phyloP scores from a whole-genome alignment of 2,888 invertebrate species.

The Salticus scenicus region DNA sequence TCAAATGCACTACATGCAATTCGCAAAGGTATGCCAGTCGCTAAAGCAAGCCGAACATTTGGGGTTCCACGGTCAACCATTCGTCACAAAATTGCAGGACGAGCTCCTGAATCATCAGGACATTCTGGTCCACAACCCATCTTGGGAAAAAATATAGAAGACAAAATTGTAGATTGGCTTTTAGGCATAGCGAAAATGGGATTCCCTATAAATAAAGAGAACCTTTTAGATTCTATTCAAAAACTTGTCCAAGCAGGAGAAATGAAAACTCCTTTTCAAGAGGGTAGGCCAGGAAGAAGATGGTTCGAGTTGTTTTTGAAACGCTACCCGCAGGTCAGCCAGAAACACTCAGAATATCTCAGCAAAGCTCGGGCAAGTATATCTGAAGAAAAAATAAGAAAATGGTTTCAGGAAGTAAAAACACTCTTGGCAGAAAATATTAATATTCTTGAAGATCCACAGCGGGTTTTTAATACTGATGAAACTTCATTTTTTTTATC shows the following conservation, averaged over 20 bases:
- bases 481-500: too few relatives aligned
- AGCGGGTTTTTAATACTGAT: too few relatives aligned
- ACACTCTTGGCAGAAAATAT: background rate
- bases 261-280: constrained; percentile 5
- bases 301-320: constrained; percentile 18
- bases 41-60: background rate
- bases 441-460: too few relatives aligned
- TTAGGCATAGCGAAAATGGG: constrained; percentile 19
- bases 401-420: constrained; percentile 6
- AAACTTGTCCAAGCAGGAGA: constrained; percentile 8
- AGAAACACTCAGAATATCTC: constrained; percentile 7
- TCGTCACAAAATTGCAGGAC: background rate
- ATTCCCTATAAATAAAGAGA: constrained; percentile 25
- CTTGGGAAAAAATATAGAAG: background rate
- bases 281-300: constrained; percentile 12
- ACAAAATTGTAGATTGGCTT: background rate
- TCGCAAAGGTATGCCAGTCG: background rate
- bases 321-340: background rate
- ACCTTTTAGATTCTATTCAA: background rate
- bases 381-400: constrained; percentile 2
- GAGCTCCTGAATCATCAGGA: background rate
- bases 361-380: background rate
- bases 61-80: background rate
- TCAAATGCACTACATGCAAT: background rate
- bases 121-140: background rate